These are phyloP conservation scores for Propithecus perrieri DNA, from an alignment of 2,797 vertebrate species.

Conservation along the genomic window DNA sequence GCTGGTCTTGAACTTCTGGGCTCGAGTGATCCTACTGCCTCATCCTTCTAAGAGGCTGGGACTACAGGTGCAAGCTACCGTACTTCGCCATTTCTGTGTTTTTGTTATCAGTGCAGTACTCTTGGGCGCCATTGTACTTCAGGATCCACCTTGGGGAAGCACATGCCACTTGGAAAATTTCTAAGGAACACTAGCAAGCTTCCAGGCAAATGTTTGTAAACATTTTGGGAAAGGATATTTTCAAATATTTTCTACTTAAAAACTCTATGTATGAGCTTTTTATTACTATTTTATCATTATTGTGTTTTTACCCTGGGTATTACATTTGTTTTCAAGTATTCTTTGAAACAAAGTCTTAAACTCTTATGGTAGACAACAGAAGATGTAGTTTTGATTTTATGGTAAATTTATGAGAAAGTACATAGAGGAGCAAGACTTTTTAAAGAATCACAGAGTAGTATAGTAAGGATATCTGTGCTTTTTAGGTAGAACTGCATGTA, in stretches of 20 bases:
- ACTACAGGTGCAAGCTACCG: not conserved
- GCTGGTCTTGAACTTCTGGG: not conserved
- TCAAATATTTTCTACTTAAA: not conserved
- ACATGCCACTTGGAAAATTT: not conserved
- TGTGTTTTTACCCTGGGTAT: not conserved
- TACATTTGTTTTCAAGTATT: slow-evolving; percentile 32
- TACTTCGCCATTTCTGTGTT: not conserved
- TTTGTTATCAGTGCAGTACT: not conserved
- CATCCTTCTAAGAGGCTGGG: too few relatives aligned
- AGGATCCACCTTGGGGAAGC: not conserved
- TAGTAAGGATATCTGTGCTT: not conserved
- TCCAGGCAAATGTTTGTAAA: slow-evolving; percentile 11
- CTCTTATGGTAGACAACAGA: not conserved
- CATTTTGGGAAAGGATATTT: slow-evolving; percentile 34
- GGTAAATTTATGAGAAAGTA: not conserved
- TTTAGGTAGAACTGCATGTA: not conserved
- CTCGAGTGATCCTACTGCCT: not conserved
- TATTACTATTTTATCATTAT: not conserved
- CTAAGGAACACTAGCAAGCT: not conserved
- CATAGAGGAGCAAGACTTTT: not conserved
- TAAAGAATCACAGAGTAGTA: not conserved
- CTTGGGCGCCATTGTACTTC: not conserved
- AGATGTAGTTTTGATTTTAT: slow-evolving; percentile 18
- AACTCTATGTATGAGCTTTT: not conserved
- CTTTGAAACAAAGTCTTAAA: slow-evolving; percentile 48